phyloP scores from a whole-genome alignment of 2,113 vertebrate species.

The Dipodomys merriami region DNA sequence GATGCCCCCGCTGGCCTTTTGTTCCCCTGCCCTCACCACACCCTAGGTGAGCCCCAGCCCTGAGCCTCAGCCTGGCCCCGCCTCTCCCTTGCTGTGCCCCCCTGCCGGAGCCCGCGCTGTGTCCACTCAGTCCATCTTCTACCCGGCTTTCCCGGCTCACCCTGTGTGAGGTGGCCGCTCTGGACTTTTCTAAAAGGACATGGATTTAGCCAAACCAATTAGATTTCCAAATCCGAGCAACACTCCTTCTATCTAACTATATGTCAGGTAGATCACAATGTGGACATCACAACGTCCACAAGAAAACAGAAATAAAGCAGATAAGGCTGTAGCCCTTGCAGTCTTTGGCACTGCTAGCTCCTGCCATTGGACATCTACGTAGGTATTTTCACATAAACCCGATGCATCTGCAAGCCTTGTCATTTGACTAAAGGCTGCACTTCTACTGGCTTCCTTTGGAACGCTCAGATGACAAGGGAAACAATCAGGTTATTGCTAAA shows the following conservation, averaged over 20 bases:
- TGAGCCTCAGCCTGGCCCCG: not conserved
- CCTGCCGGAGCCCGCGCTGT: not conserved
- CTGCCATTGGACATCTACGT: slow-evolving; percentile 29
- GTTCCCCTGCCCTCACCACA: not conserved
- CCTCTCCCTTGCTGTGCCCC: not conserved
- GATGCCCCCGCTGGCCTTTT: not conserved
- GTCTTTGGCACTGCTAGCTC: not conserved
- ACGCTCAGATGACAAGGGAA: slow-evolving; percentile 21
- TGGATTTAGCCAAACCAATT: not conserved
- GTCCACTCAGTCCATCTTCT: not conserved
- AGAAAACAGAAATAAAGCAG: slow-evolving; percentile 48
- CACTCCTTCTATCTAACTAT: slow-evolving; percentile 24
- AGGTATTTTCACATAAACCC: not conserved
- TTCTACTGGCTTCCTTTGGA: not conserved
- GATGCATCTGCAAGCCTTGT: not conserved
- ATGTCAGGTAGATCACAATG: slow-evolving; percentile 51
- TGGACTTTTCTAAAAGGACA: not conserved
- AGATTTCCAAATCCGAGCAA: slow-evolving; percentile 44
- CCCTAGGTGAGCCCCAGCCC: not conserved
- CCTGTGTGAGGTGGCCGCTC: not conserved
- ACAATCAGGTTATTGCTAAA: slow-evolving; percentile 37
- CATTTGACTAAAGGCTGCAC: not conserved
- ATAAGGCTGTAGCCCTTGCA: not conserved
- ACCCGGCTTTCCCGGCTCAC: not conserved
- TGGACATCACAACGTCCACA: not conserved